Evolutionary conservation across 2,797 vertebrate genomes (phyloP), one percentile per base, ranked within the genome.

Genomic region (Pempheris klunzingeri): DNA sequence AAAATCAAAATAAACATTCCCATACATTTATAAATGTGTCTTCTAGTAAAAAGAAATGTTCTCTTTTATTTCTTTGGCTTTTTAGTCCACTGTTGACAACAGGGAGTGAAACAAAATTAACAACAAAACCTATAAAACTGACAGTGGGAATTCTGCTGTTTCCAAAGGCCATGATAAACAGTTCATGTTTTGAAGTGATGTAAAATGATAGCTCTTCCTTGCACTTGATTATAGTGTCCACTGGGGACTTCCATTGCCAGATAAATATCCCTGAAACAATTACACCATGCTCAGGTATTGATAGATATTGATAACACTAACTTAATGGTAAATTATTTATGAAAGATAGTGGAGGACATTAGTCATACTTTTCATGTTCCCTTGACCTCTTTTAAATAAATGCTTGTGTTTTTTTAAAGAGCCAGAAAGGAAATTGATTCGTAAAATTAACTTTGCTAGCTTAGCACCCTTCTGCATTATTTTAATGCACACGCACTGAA

Each of bases 21-120:
- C 17, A 73, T 36, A 81, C 12, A 64, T 61, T 52, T 49, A 50
- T 38, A 52, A 54, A 44, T 74, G 39, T 74, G 60, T 74, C 14
- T 36, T 62, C 44, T 50, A 68, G 44, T 64, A 57, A 78, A 71
- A 77, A 55, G 6, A 78, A 64, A 79, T 70, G 1, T 78, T 57
- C 5, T 11, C 43, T 72, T 68, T 74, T n/a, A 61, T 74, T 62
- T 89, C 74, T 91, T 92, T 94, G 90, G 87, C 74, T 84, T 85
- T 82, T 82, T 63, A 36, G 28, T 81, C 60, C 44, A 55, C 77
- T 79, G 63, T 73, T 68, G 41, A 71, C 55, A 79, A 81, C 49
- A 81, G 78, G 49, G 58, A 81, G 65, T 32, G 24, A 62, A 67
- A 63, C 50, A 78, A 71, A 72, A 74, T 46, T 28, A 76, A 74